These are phyloP conservation scores for Idaea biselata DNA, from an alignment of 2,888 invertebrate genomes.

Conservation along the genomic window DNA sequence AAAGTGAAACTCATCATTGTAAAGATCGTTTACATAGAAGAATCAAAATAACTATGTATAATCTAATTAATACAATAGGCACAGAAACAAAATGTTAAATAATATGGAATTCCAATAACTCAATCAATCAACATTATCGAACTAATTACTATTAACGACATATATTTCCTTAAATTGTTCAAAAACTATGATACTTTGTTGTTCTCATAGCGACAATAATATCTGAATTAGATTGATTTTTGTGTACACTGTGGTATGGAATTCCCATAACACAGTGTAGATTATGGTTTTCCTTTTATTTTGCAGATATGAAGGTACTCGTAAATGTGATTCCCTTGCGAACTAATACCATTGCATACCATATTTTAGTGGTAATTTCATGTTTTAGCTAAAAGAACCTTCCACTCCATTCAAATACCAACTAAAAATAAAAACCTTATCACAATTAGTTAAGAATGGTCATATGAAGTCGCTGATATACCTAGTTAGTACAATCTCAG, in stretches of 20 bases:
- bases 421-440: neutral
- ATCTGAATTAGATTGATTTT: neutral
- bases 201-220: neutral
- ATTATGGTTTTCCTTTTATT: conserved; percentile 24
- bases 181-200: neutral
- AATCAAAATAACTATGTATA: no score
- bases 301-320: neutral
- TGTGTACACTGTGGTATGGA: conserved; percentile 14
- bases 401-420: neutral
- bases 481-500: conserved; percentile 20
- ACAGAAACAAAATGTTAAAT: neutral
- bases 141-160: neutral
- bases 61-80: no score
- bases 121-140: neutral
- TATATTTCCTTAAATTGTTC: neutral
- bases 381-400: no score
- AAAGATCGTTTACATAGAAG: no score
- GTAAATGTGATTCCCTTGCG: neutral
- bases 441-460: neutral
- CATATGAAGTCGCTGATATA: neutral
- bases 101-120: neutral
- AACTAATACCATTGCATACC: neutral
- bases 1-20: no score
- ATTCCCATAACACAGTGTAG: conserved; percentile 22
- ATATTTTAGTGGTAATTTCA: neutral